phyloP scores from a whole-genome alignment of 2,888 invertebrate genomes.

The Augiades crinisus region DNA sequence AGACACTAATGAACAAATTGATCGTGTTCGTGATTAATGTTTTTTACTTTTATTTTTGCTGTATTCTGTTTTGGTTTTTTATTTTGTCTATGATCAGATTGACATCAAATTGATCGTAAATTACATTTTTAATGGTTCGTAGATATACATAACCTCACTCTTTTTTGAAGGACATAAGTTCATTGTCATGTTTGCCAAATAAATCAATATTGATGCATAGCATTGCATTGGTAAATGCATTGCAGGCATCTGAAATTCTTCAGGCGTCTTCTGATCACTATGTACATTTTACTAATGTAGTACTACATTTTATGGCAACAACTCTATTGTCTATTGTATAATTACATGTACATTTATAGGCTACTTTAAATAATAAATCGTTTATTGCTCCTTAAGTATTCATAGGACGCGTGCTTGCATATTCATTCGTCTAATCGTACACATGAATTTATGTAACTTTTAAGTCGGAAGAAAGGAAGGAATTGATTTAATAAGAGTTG shows the following conservation, averaged over 20 bases:
- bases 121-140: not conserved
- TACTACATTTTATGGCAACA: not conserved
- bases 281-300: not conserved
- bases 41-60: not conserved
- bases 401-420: not conserved
- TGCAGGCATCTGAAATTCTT: too few relatives aligned
- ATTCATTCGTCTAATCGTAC: not conserved
- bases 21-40: constrained; percentile 1
- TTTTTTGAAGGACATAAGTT: too few relatives aligned
- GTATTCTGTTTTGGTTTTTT: not conserved
- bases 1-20: constrained; percentile 2
- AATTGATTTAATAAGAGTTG: not conserved
- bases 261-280: not conserved
- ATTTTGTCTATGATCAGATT: not conserved
- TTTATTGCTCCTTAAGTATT: not conserved
- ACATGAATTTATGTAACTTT: not conserved
- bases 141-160: not conserved
- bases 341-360: not conserved
- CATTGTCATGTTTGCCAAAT: too few relatives aligned
- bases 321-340: not conserved
- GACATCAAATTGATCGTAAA: too few relatives aligned
- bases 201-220: too few relatives aligned
- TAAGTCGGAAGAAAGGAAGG: not conserved
- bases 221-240: too few relatives aligned
- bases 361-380: not conserved